Evolutionary conservation across 2,113 vertebrate species (phyloP), one percentile per base, ranked within the genome.

Genomic region (Hylia prasina): DNA sequence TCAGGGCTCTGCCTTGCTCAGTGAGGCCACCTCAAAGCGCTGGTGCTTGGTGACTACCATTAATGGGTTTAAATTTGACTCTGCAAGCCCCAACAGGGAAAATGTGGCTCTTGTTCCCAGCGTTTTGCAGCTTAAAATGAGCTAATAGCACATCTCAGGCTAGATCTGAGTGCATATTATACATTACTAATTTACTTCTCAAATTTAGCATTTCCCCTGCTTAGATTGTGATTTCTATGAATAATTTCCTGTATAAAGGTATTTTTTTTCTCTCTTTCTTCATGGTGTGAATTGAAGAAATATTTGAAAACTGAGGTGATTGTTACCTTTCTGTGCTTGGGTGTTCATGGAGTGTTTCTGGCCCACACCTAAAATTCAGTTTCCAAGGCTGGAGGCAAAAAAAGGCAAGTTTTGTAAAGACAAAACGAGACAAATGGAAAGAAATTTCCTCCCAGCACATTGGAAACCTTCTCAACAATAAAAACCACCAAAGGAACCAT

Each of bases 11-110:
- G 50, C 22, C 40, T 30, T 51, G 51, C 48, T 75, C 2, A 1
- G 39, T 57, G 56, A 68, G 25, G 44, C 53, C 48, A 56, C 15
- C 40, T 37, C 11, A 3, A 3, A 44, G 40, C 0, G 0, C 20
- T 50, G 27, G 30, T 58, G 51, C 53, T 72, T 6, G 19, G 47
- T 50, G 50, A 70, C 35, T 48, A 16, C 50, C 30, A 4, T 37
- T 45, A 37, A 15, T 16, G 24, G 33, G 15, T 91, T 88, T 64
- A 42, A 72, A 85, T 88, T 20, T 21, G 39, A 25, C 61, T 39
- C 23, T n/a, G 20, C 33, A 4, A 33, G 50, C 19, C 33, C 63
- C 10, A 1, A 1, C 47, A 39, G 19, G 58, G 82, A 87, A 88
- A 81, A 70, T 7, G 31, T 58, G 68, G 17, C 39, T 86, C 39